Conservation (phyloP, 2,888 invertebrate species). For the Athripsodes cinereus region DNA sequence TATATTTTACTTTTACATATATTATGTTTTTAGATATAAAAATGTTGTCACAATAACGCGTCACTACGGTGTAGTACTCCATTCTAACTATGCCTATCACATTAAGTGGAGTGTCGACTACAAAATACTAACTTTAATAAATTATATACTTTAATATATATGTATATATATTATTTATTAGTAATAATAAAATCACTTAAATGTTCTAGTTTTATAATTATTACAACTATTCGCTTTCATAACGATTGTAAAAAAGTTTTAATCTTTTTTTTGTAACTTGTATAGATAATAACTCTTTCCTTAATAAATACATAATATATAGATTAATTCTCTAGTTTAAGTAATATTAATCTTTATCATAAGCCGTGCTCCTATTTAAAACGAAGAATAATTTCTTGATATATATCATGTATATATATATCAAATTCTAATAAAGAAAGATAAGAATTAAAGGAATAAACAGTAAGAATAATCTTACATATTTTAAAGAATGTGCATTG, state of each 20-base stretch:
- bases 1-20: neutral
- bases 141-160: neutral
- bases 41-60: neutral
- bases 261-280: neutral
- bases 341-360: constrained; percentile 12
- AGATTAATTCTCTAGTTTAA: neutral
- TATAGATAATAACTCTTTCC: constrained; percentile 3
- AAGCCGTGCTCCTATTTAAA: constrained; percentile 10
- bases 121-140: neutral
- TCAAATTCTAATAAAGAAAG: neutral
- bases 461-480: neutral
- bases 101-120: constrained; percentile 10
- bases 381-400: neutral
- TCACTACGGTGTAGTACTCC: constrained; percentile 4
- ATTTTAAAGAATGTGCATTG: neutral
- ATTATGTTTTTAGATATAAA: constrained; percentile 12
- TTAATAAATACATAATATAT: constrained; percentile 2
- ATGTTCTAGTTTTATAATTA: neutral
- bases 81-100: constrained; percentile 7
- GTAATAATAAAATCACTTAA: neutral
- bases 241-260: constrained; percentile 4
- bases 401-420: neutral
- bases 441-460: neutral
- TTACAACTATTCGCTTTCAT: constrained; percentile 1
- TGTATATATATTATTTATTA: too few species aligned